Base-by-base conservation (phyloP, 92 coral and sea anemone genomes). In the Umimayanthus chanpuru region DNA sequence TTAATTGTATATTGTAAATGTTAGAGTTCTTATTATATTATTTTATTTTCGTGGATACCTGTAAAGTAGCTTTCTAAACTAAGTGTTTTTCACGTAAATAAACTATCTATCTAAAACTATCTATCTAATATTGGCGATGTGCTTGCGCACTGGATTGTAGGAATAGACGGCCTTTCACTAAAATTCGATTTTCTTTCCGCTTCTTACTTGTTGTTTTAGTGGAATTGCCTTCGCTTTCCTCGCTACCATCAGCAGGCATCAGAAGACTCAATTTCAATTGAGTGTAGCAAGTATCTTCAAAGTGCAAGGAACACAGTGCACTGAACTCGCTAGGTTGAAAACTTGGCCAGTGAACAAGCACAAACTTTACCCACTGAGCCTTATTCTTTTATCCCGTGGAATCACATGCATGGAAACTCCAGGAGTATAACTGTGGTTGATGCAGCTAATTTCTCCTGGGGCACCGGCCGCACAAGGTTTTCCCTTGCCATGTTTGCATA, bases 321-420 rank as follows among this genome's bases (percentile, higher is more conserved):
- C 90, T 88, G 56, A 15, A 76, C 47, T 76, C 85, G 10, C 82
- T 87, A 12, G 85, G 85, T 66, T 50, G 47, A 36, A 64, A 89
- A 64, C 84, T 85, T 29, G 91, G 81, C 84, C 88, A 84, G 88
- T 82, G 88, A 73, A 55, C 77, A n/a, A 70, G 67, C 85, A 89
- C 89, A 84, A 84, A 89, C 85, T 84, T 89, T 44, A 85, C 85
- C 91, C 89, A 84, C 32, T 82, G 82, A 68, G 82, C 91, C 76
- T 79, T 72, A 89, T 79, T 65, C 55, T 40, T 44, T 44, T 78
- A 77, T 77, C 83, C 39, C 32, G 43, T 44, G 89, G 85, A 68
- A 89, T 77, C 25, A 66, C 73, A 67, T 89, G 89, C 88, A 89
- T 76, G n/a, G 89, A 89, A 39, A 89, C 23, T 5, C 39, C 82